These are phyloP conservation scores for Pitta sordida DNA, from an alignment of 2,113 vertebrate genomes.

Conservation along the genomic window DNA sequence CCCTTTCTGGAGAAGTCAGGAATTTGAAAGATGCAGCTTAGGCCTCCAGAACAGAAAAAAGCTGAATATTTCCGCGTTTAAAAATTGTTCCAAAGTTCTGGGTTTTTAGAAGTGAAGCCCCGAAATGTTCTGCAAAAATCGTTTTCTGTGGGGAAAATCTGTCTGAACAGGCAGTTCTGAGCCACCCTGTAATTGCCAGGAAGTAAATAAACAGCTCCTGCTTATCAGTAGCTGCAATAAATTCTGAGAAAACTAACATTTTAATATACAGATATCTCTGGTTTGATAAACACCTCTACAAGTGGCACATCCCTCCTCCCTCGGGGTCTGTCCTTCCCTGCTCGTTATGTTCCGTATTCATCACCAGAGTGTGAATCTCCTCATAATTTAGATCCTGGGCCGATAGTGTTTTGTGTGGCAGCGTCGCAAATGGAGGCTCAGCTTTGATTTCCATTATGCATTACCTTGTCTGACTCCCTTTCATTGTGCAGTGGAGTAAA, in stretches of 20 bases:
- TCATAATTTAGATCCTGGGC: constrained; percentile 9
- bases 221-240: constrained; percentile 16
- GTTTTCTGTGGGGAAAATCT: constrained; percentile 13
- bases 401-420: background rate
- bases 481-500: constrained; percentile 18
- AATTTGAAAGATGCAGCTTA: background rate
- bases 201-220: constrained; percentile 30
- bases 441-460: constrained; percentile 53
- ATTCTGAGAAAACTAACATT: constrained; percentile 22
- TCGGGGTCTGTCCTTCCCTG: background rate
- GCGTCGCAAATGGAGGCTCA: background rate
- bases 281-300: constrained; percentile 36
- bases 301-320: constrained; percentile 31
- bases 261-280: constrained; percentile 2
- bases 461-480: constrained; percentile 39
- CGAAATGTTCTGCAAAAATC: background rate
- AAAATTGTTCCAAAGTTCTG: constrained; percentile 19
- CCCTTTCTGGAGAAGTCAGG: background rate
- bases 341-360: constrained; percentile 23
- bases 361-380: constrained; percentile 3
- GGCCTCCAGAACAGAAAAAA: background rate
- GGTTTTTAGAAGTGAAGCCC: background rate
- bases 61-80: background rate
- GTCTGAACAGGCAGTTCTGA: background rate
- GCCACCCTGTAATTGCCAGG: background rate